Base-by-base conservation (phyloP, 1,140 invertebrate genomes). In the Aphelinus atriplicis region DNA sequence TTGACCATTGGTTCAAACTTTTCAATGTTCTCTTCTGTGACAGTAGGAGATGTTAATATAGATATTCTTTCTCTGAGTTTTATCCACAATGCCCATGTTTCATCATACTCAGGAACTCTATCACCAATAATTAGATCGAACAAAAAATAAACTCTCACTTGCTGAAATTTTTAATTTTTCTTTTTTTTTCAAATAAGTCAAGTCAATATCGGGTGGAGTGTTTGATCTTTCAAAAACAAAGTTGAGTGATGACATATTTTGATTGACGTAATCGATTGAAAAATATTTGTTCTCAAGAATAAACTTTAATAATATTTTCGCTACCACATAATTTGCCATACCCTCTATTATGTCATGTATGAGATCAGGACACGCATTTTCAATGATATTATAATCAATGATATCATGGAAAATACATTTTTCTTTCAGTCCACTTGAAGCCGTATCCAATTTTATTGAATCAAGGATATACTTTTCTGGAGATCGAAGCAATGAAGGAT, bases 201-300 rank as follows among this genome's bases (percentile, higher is more conserved):
- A 7, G 3, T 45, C 42, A 42, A 61, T 61, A 6, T 9, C 3
- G 2, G 2, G 7, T 3, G n/a, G 5, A 43, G 6, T 3, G 7
- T 61, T 61, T 6, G 3, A 43, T 1, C 7, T 42, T 46, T 61
- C 60, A 45, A 43, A 61, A 1, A 1, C 42, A 7, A 61, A 61
- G 45, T 61, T 46, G 2, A 61, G 42, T 4, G 2, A 3, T 45
- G 42, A 7, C 7, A 61, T 5, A n/a, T 43, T 46, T 7, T 45
- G 3, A n/a, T 84, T 81, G 45, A 85, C 78, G 60, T 50, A 72
- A 45, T 72, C 57, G 47, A 78, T 7, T 3, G 73, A 7, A 69
- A 78, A 78, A 42, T 58, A 56, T 53, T 71, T 71, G 7, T 76
- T 58, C 42, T 65, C 55, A 26, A 26, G 26, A 72, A 72, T 72